Evolutionary conservation across 2,797 vertebrate species (phyloP).

Genomic region (Ctenopoma multispine): DNA sequence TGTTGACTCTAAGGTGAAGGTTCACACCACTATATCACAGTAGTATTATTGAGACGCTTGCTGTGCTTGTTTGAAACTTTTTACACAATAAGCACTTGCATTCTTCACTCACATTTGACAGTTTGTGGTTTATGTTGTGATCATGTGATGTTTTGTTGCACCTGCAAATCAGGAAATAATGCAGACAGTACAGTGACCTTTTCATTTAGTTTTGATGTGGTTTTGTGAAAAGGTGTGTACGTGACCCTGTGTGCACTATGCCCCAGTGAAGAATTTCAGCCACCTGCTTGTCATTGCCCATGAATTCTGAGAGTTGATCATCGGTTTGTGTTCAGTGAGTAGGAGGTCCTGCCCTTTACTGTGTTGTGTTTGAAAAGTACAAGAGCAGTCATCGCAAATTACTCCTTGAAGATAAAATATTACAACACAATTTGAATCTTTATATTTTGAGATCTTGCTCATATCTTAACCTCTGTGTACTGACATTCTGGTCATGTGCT

Average conservation of each 20-base stretch:
- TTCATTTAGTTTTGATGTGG: constrained; percentile 53
- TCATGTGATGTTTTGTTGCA: constrained; percentile 57
- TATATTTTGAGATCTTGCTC: constrained; percentile 8
- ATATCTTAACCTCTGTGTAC: not conserved
- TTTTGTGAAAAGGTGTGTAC: constrained; percentile 11
- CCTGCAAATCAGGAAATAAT: constrained; percentile 60
- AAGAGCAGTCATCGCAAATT: not conserved
- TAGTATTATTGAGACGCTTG: not conserved
- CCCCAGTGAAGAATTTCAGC: constrained; percentile 12
- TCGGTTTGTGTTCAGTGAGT: not conserved
- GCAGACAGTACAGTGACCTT: constrained; percentile 76
- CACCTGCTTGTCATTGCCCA: constrained; percentile 24
- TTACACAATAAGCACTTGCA: not conserved
- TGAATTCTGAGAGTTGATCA: constrained; percentile 11
- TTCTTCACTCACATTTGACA: constrained; percentile 51
- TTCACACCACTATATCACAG: not conserved
- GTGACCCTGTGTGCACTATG: constrained; percentile 7
- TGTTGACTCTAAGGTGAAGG: not conserved
- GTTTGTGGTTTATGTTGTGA: constrained; percentile 79
- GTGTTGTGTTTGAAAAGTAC: not conserved
- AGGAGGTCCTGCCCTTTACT: constrained; percentile 4
- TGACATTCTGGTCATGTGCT: constrained; percentile 61
- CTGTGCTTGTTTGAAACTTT: not conserved
- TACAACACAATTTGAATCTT: constrained; percentile 1
- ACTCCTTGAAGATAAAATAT: constrained; percentile 12